Conservation (phyloP, 2,888 invertebrate species). For the Trissonchulus latispiculum region DNA sequence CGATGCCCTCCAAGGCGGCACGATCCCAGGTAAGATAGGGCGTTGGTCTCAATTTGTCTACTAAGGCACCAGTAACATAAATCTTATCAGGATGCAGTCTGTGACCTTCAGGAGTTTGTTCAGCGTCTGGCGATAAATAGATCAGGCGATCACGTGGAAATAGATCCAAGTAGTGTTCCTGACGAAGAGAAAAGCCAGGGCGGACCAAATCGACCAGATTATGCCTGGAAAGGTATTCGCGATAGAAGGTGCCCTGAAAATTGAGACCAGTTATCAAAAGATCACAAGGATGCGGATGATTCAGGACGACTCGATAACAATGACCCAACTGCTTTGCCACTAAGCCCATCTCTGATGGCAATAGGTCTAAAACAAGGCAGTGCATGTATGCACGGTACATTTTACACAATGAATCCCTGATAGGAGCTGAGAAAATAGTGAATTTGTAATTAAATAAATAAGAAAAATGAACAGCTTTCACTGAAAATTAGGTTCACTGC, state of each 20-base stretch:
- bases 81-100: background rate
- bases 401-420: too few species aligned
- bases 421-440: too few species aligned
- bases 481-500: too few species aligned
- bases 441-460: too few species aligned
- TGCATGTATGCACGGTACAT: too few species aligned
- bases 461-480: too few species aligned
- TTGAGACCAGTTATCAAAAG: background rate
- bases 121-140: background rate
- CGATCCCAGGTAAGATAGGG: background rate
- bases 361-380: background rate
- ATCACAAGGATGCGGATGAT: background rate
- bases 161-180: background rate
- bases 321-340: background rate
- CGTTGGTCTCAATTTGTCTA: background rate
- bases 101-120: background rate
- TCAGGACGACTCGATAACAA: background rate
- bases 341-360: background rate
- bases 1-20: background rate
- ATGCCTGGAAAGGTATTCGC: background rate
- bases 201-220: background rate
- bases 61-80: background rate
- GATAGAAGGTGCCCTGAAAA: background rate
- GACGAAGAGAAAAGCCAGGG: background rate
- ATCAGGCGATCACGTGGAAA: background rate